These are phyloP conservation scores for Elephas maximus DNA, from an alignment of 2,113 vertebrate genomes.

Conservation along the genomic window DNA sequence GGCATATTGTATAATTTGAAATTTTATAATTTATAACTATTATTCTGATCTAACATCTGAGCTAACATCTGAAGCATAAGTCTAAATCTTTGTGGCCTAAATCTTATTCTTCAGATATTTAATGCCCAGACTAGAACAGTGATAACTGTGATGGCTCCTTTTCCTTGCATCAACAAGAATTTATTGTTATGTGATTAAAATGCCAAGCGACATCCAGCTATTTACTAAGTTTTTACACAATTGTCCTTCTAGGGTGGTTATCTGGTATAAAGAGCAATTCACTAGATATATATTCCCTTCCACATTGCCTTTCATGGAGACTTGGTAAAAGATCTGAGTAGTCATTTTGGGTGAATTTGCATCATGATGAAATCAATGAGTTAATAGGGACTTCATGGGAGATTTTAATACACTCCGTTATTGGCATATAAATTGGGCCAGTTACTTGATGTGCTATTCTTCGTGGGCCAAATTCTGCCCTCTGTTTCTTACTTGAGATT, in stretches of 20 bases:
- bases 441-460: slow-evolving; percentile 65
- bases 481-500: slow-evolving; percentile 78
- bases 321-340: neutral
- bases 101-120: slow-evolving; percentile 69
- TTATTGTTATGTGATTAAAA: slow-evolving; percentile 55
- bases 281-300: neutral
- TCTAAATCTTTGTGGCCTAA: slow-evolving; percentile 51
- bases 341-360: slow-evolving; percentile 67
- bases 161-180: slow-evolving; percentile 49
- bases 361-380: slow-evolving; percentile 45
- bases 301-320: neutral
- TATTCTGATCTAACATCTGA: slow-evolving; percentile 45
- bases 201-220: neutral
- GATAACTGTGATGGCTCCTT: slow-evolving; percentile 3
- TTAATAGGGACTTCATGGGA: slow-evolving; percentile 52
- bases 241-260: neutral
- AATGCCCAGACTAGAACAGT: slow-evolving; percentile 1
- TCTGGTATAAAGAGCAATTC: neutral
- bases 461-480: slow-evolving; percentile 66
- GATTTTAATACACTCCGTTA: slow-evolving; percentile 69
- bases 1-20: slow-evolving; percentile 60
- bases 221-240: slow-evolving; percentile 45
- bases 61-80: slow-evolving; percentile 1
- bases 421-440: slow-evolving; percentile 58
- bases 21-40: slow-evolving; percentile 50